A percentile compares a stretch with the other conserved stretches of the same genome.
phyloP scores from a whole-genome alignment of 2,888 invertebrate genomes.

The Napeogenes sylphis region DNA sequence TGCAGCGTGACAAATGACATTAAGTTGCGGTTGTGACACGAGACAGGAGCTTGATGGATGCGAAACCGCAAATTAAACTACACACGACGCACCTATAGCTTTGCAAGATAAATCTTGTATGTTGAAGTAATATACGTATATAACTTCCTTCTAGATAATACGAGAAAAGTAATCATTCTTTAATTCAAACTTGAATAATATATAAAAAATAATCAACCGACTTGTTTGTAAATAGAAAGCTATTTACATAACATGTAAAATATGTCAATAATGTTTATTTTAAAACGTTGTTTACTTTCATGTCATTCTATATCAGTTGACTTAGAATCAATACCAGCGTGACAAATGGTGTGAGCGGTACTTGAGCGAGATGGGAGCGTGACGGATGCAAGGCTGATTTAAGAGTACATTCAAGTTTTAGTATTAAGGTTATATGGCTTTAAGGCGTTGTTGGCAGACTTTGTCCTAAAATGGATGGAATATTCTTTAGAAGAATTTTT shows the following conservation, averaged over 20 bases:
- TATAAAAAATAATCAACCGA: not conserved
- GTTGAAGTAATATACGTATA: not conserved
- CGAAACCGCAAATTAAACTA: slow-evolving; percentile 27
- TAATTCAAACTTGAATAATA: not conserved
- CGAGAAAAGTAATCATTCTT: not conserved
- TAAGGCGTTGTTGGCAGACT: slow-evolving; percentile 15
- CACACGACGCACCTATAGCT: slow-evolving; percentile 15
- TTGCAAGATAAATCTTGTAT: slow-evolving; percentile 13
- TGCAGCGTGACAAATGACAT: slow-evolving; percentile 29
- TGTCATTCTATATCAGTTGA: not conserved
- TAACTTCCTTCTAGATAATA: not conserved
- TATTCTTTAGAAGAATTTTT: not conserved
- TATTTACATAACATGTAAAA: not conserved
- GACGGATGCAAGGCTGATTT: slow-evolving; percentile 27
- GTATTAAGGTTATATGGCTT: slow-evolving; percentile 18
- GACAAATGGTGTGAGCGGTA: slow-evolving; percentile 46
- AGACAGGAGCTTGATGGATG: slow-evolving; percentile 28
- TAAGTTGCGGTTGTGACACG: slow-evolving; percentile 20
- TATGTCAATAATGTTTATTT: not conserved
- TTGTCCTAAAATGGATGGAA: not conserved
- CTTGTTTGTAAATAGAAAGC: not conserved
- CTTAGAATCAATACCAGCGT: slow-evolving; percentile 45
- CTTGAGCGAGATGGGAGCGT: slow-evolving; percentile 33
- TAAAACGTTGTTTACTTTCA: not conserved
- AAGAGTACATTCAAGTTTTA: slow-evolving; percentile 15